Conservation (phyloP, 2,797 vertebrate genomes). For the Acrossocheilus wenchowensis region DNA sequence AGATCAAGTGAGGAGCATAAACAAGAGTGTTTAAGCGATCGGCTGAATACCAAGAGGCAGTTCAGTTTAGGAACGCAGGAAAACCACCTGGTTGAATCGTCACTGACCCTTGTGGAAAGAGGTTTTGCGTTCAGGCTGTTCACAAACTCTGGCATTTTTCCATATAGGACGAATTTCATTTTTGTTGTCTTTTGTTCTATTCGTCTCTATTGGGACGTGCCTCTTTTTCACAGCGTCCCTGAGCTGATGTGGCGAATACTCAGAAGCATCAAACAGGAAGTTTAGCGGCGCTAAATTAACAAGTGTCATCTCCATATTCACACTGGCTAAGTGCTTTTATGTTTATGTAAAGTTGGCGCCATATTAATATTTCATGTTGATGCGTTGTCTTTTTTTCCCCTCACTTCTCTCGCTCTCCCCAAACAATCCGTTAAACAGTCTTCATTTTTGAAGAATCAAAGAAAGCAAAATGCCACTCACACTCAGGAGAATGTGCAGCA, state of each 20-base stretch:
- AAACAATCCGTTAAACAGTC: conserved; percentile 76
- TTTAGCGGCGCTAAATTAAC: conserved; percentile 81
- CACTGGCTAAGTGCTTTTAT: conserved; percentile 81
- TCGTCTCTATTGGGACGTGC: conserved; percentile 14
- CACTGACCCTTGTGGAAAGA: conserved; percentile 12
- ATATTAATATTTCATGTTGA: conserved; percentile 84
- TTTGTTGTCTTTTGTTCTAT: conserved; percentile 36
- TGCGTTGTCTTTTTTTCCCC: conserved; percentile 66
- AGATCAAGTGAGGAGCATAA: conserved; percentile 47
- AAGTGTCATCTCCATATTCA: conserved; percentile 80
- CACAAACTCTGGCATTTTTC: conserved; percentile 54
- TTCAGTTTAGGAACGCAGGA: not conserved
- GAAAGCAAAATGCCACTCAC: conserved; percentile 76
- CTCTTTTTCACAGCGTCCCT: conserved; percentile 70
- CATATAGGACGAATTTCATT: conserved; percentile 57
- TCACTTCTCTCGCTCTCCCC: conserved; percentile 33
- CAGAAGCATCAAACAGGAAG: conserved; percentile 78
- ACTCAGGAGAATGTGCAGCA: conserved; percentile 36
- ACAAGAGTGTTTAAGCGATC: conserved; percentile 7
- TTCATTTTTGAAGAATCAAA: conserved; percentile 74
- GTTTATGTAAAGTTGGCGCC: conserved; percentile 77
- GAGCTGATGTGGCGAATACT: conserved; percentile 72
- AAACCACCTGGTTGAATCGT: not conserved
- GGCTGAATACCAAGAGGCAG: conserved; percentile 11
- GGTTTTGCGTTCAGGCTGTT: conserved; percentile 7